Percentiles rank a stretch among this genome's conserved stretches.
phyloP scores from a whole-genome alignment of 2,797 vertebrate genomes.

The Sparidentex hasta region DNA sequence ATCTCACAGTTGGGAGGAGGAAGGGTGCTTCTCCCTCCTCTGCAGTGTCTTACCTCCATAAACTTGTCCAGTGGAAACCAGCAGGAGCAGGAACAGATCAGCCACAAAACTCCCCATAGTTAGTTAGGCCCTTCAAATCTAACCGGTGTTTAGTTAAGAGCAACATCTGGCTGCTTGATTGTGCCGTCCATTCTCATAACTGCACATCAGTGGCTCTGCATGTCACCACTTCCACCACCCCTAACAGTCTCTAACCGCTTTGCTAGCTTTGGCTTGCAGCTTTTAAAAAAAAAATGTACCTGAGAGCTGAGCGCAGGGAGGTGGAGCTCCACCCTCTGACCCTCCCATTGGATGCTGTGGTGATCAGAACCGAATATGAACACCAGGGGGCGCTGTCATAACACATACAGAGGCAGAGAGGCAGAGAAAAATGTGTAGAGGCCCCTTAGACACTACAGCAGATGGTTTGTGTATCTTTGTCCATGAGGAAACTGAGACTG shows the following conservation, averaged over 20 bases:
- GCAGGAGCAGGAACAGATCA: constrained; percentile 70
- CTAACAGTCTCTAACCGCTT: constrained; percentile 8
- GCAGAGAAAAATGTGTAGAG: neutral
- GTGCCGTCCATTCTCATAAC: constrained; percentile 38
- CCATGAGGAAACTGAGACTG: neutral
- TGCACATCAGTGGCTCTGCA: constrained; percentile 2
- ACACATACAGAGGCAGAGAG: neutral
- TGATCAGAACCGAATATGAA: constrained; percentile 18
- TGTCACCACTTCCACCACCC: constrained; percentile 19
- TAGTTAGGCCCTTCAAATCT: constrained; percentile 15
- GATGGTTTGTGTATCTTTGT: neutral
- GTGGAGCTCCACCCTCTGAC: constrained; percentile 63
- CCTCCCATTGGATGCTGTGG: constrained; percentile 26
- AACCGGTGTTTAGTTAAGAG: constrained; percentile 46
- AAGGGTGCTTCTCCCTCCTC: neutral
- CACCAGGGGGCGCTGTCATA: constrained; percentile 60
- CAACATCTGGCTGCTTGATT: constrained; percentile 60
- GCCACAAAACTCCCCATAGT: constrained; percentile 67
- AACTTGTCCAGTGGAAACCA: constrained; percentile 71
- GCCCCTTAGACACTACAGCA: neutral
- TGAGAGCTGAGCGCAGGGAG: constrained; percentile 40
- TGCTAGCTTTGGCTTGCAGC: constrained; percentile 44
- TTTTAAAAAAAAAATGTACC: constrained; percentile 54
- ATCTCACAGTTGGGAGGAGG: neutral
- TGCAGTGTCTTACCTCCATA: constrained; percentile 80